Conservation (phyloP, 2,888 invertebrate species). For the Cremastinae sp. region DNA sequence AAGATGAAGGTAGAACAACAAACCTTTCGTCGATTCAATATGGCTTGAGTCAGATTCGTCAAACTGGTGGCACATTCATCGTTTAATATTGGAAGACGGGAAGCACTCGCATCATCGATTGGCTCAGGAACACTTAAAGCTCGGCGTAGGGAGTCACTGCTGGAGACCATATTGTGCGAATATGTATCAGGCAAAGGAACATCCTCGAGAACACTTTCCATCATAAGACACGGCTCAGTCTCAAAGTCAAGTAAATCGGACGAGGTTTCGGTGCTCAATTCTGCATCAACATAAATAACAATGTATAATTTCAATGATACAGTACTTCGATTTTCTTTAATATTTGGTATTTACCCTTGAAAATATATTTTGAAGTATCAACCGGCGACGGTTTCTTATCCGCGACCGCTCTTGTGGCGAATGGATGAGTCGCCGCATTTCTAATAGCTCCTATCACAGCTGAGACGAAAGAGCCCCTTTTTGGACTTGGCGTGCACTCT, state of each 20-base stretch:
- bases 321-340: background rate
- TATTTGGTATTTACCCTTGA: constrained; percentile 70
- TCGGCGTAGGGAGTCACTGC: constrained; percentile 81
- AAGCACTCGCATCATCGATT: constrained; percentile 69
- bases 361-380: constrained; percentile 71
- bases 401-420: constrained; percentile 68
- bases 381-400: constrained; percentile 70
- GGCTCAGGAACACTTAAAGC: constrained; percentile 76
- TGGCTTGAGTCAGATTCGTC: constrained; percentile 89
- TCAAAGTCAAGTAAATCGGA: constrained; percentile 91
- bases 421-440: constrained; percentile 82
- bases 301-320: background rate
- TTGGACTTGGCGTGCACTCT: constrained; percentile 82
- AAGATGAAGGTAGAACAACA: constrained; percentile 16
- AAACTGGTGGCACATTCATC: constrained; percentile 84
- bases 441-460: constrained; percentile 87
- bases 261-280: constrained; percentile 83
- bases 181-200: constrained; percentile 85
- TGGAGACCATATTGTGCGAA: constrained; percentile 86
- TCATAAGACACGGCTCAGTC: constrained; percentile 91
- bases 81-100: constrained; percentile 68
- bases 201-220: constrained; percentile 88
- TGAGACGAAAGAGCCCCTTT: constrained; percentile 86
- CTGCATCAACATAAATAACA: constrained; percentile 76
- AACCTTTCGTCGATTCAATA: constrained; percentile 85